These are phyloP conservation scores for Lutraria rhynchaena DNA, from an alignment of 1,140 invertebrate genomes.

Conservation along the genomic window DNA sequence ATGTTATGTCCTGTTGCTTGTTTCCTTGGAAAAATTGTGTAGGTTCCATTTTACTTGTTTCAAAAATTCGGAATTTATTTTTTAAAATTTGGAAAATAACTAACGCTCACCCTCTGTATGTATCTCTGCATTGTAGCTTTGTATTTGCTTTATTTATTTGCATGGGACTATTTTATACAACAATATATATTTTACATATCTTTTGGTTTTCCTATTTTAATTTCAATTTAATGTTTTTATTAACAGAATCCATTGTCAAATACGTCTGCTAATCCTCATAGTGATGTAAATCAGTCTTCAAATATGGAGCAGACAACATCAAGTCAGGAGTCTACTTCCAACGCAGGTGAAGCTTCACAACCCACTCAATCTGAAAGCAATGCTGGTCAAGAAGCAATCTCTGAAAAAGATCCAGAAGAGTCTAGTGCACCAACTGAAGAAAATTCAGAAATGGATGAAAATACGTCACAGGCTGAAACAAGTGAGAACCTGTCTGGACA, in stretches of 20 bases:
- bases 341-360: neutral
- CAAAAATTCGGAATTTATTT: no score
- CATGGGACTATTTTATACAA: neutral
- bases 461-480: neutral
- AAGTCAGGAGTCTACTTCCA: constrained; percentile 10
- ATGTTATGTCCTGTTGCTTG: neutral
- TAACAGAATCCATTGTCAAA: constrained; percentile 21
- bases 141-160: neutral
- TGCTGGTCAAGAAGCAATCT: neutral
- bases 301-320: constrained; percentile 21
- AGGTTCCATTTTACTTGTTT: no score
- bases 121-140: neutral
- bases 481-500: constrained; percentile 4
- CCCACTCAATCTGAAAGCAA: neutral
- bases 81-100: no score
- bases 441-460: neutral
- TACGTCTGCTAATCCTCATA: neutral
- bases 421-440: constrained; percentile 6
- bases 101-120: no score
- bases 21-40: neutral
- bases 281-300: no score
- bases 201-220: no score
- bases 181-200: neutral
- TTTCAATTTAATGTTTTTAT: no score
- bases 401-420: constrained; percentile 8